Base-by-base conservation (phyloP, 2,797 vertebrate genomes). In the Zenarchopterus dispar region DNA sequence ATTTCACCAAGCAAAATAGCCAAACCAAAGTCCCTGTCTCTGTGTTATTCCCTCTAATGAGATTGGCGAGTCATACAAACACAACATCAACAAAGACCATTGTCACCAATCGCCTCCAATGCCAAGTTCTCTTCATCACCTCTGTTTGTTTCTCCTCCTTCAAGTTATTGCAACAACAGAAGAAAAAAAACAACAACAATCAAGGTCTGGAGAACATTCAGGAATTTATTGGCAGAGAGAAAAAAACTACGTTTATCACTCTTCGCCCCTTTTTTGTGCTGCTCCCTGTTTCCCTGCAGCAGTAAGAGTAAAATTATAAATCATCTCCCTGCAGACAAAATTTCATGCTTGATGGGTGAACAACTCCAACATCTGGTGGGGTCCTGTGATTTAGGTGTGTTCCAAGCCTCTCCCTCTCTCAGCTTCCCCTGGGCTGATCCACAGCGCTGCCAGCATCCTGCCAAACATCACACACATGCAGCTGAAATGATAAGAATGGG, bases 301-400 rank as follows among this genome's bases (percentile, higher is more conserved):
- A 62, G 71, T 73, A 82, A 87, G 73, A 84, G 78, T 72, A 85
- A 85, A 91, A 90, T 90, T 87, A 91, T 90, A 91, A 91, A 92
- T 92, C 73, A 86, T 90, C 82, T 91, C 90, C 91, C 90, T 43
- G 72, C 85, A 91, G 90, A 90, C 89, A 85, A 75, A 88, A 91
- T 92, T 90, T 91, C 90, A 92, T 85, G 89, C 90, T 90, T 83
- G 78, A 86, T 84, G 89, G 88, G 82, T 88, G 89, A 89, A 89
- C 89, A 89, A 85, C 84, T 87, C 70, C 59, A 84, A 89, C 91
- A 92, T 92, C 89, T 93, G 91, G 84, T 88, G 78, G 80, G 82
- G 84, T 90, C 84, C 80, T 87, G 82, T 76, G 81, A 85, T 84
- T n/a, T 84, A 87, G 77, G 77, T 76, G 51, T 36, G 49, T 77